A percentile compares a stretch with the other conserved stretches of the same genome.
phyloP scores from a whole-genome alignment of 2,113 vertebrate genomes.

The Clarias batrachus region DNA sequence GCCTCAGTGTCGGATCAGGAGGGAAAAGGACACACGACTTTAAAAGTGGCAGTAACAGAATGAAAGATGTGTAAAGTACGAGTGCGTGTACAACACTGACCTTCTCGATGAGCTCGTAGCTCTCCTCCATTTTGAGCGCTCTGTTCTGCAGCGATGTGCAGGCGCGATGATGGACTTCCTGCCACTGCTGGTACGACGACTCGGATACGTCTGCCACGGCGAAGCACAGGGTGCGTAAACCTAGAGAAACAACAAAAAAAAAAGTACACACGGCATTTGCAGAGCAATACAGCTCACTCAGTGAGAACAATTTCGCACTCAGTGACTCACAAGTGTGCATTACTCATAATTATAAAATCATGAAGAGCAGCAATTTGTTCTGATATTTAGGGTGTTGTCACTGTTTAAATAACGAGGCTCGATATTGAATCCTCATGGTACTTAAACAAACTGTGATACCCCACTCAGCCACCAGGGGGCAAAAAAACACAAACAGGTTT shows the following conservation, averaged over 20 bases:
- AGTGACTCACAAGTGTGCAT: neutral
- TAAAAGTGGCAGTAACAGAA: neutral
- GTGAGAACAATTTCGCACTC: neutral
- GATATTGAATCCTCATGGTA: neutral
- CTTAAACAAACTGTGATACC: conserved; percentile 68
- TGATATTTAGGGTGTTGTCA: too few relatives aligned
- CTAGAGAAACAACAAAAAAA: conserved; percentile 62
- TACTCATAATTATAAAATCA: neutral
- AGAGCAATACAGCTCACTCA: neutral
- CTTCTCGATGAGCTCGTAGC: conserved; percentile 96
- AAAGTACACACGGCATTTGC: neutral
- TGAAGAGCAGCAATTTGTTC: neutral
- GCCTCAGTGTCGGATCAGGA: neutral
- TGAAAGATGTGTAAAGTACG: neutral
- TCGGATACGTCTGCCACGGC: conserved; percentile 91
- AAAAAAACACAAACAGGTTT: conserved; percentile 52
- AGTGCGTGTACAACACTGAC: conserved; percentile 63
- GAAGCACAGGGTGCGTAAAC: conserved; percentile 92
- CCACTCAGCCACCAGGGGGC: conserved; percentile 64
- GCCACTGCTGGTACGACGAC: conserved; percentile 89
- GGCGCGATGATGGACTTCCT: conserved; percentile 81
- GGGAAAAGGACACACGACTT: neutral
- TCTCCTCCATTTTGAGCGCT: conserved; percentile 92
- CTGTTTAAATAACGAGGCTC: too few relatives aligned
- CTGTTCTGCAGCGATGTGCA: conserved; percentile 89